Evolutionary conservation across 2,113 vertebrate species (phyloP).

Genomic region (Microcebus lehilahytsara): DNA sequence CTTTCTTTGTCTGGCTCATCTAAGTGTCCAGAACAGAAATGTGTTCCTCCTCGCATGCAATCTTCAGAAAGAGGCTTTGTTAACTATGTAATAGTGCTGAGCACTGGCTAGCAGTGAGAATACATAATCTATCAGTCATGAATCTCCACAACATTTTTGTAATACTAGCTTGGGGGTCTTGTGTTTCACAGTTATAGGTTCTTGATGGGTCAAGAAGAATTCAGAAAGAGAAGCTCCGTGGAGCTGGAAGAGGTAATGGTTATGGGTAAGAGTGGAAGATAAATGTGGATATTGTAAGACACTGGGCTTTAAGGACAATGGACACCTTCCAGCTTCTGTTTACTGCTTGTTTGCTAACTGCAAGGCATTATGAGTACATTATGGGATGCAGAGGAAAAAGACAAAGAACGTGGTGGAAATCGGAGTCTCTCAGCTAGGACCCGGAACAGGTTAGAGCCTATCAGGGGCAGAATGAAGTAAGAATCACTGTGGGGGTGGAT

Average conservation of each 20-base stretch:
- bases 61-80: neutral
- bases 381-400: too few species aligned
- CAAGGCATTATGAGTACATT: too few species aligned
- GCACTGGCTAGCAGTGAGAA: neutral
- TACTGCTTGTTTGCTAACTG: too few species aligned
- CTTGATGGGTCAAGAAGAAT: neutral
- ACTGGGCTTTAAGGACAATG: too few species aligned
- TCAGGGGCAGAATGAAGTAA: too few species aligned
- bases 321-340: too few species aligned
- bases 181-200: neutral
- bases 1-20: neutral
- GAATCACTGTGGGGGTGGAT: too few species aligned
- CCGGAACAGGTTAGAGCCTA: too few species aligned
- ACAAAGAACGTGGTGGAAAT: too few species aligned
- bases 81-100: neutral
- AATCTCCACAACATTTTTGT: neutral
- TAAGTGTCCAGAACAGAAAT: neutral
- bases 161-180: neutral
- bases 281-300: neutral
- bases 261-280: neutral
- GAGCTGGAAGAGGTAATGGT: neutral
- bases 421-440: too few species aligned
- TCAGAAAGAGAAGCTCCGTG: neutral
- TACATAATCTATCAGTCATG: neutral
- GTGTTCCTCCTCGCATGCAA: neutral